A percentile compares a stretch with the other conserved stretches of the same genome.
These are phyloP conservation scores for Sipha maydis DNA, from an alignment of 2,888 invertebrate species.

Conservation along the genomic window DNA sequence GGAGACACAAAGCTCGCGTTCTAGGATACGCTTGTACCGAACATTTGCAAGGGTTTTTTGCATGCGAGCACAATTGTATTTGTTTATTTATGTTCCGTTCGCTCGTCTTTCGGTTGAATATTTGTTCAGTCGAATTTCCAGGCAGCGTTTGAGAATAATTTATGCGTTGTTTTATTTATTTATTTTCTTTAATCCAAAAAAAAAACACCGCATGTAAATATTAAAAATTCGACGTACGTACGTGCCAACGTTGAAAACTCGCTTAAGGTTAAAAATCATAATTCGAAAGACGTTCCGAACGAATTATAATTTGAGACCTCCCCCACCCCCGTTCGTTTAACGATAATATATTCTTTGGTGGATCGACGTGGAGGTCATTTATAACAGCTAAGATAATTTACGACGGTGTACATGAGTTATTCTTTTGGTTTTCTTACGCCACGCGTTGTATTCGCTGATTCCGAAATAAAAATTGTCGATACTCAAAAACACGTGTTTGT, in stretches of 20 bases:
- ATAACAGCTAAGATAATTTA: not conserved
- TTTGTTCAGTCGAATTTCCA: too few relatives aligned
- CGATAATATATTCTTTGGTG: not conserved
- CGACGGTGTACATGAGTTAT: not conserved
- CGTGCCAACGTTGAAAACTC: not conserved
- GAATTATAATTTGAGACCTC: not conserved
- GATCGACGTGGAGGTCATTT: not conserved
- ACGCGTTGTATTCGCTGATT: not conserved
- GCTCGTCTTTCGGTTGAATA: too few relatives aligned
- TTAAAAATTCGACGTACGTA: not conserved
- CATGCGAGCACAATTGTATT: too few relatives aligned
- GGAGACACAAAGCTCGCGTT: too few relatives aligned
- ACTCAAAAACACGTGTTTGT: not conserved
- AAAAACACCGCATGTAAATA: too few relatives aligned
- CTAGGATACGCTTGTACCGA: too few relatives aligned
- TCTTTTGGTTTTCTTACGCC: not conserved
- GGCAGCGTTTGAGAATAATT: too few relatives aligned
- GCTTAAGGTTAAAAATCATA: not conserved
- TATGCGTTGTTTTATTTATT: too few relatives aligned
- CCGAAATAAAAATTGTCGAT: not conserved
- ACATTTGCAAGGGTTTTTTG: too few relatives aligned
- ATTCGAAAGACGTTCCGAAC: not conserved
- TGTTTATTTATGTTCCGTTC: too few relatives aligned
- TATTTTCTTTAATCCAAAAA: too few relatives aligned
- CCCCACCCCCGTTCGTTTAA: not conserved